phyloP scores from a whole-genome alignment of 2,888 invertebrate genomes.

The Mactromeris polynyma region DNA sequence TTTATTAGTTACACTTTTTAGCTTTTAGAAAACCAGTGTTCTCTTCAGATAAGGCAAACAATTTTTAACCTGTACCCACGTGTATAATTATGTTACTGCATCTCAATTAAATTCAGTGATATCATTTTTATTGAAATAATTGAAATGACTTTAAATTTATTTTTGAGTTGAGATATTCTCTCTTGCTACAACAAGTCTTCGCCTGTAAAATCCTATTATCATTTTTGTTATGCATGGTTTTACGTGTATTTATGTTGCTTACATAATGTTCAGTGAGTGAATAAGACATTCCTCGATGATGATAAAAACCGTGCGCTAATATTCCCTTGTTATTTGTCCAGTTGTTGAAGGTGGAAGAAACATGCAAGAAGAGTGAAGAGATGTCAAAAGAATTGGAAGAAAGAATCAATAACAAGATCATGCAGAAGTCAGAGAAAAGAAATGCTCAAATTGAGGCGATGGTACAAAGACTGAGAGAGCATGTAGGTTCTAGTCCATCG shows the following conservation, averaged over 20 bases:
- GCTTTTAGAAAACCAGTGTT: too few species aligned
- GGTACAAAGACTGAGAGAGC: constrained; percentile 89
- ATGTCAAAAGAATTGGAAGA: constrained; percentile 82
- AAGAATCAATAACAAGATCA: constrained; percentile 92
- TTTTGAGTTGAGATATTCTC: too few species aligned
- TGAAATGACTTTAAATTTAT: too few species aligned
- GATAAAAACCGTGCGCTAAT: background rate
- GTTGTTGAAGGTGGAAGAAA: constrained; percentile 82
- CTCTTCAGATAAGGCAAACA: too few species aligned
- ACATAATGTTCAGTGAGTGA: background rate
- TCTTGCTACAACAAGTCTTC: too few species aligned
- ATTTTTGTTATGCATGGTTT: background rate
- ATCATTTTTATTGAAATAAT: too few species aligned
- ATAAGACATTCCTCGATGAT: background rate
- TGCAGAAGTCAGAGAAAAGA: constrained; percentile 95
- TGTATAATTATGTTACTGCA: too few species aligned
- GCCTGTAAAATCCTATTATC: too few species aligned
- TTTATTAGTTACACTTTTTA: too few species aligned
- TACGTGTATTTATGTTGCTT: background rate
- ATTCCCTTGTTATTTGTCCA: constrained; percentile 50
- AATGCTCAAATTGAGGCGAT: constrained; percentile 96
- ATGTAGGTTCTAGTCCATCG: constrained; percentile 81
- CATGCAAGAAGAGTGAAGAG: constrained; percentile 80
- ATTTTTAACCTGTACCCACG: too few species aligned
- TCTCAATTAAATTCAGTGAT: too few species aligned